Conservation (phyloP, 2,113 vertebrate genomes). For the Chrysochloris asiatica region DNA sequence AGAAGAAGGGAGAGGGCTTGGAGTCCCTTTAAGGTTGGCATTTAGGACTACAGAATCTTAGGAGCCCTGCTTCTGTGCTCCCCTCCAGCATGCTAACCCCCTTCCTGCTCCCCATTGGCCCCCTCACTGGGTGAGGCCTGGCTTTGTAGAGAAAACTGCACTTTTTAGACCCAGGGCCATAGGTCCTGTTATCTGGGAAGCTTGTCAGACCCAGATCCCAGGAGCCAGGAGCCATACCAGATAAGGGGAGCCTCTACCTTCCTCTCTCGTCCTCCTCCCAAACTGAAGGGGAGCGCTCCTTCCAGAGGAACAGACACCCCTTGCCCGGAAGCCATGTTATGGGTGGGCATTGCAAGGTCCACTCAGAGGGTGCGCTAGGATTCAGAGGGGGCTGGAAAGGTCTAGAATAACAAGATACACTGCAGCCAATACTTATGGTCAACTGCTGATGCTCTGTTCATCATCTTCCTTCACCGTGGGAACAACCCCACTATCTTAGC, state of each 20-base stretch:
- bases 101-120: no score
- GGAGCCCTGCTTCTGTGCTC: no score
- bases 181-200: not conserved
- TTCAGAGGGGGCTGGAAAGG: not conserved
- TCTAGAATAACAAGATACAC: not conserved
- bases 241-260: no score
- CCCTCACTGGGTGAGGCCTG: not conserved
- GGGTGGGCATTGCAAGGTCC: no score
- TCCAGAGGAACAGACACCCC: not conserved
- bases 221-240: no score
- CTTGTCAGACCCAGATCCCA: not conserved
- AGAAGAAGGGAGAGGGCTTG: rapidly evolving
- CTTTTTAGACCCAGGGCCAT: not conserved
- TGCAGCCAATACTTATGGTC: not conserved
- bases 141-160: not conserved
- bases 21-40: no score
- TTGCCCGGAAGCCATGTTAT: not conserved
- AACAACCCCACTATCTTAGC: not conserved
- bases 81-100: no score
- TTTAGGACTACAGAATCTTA: no score
- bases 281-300: not conserved
- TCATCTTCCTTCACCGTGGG: not conserved
- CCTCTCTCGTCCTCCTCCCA: no score
- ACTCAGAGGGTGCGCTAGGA: not conserved
- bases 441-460: not conserved